Evolutionary conservation across 2,888 invertebrate species (phyloP).

Genomic region (Orthosia gothica): DNA sequence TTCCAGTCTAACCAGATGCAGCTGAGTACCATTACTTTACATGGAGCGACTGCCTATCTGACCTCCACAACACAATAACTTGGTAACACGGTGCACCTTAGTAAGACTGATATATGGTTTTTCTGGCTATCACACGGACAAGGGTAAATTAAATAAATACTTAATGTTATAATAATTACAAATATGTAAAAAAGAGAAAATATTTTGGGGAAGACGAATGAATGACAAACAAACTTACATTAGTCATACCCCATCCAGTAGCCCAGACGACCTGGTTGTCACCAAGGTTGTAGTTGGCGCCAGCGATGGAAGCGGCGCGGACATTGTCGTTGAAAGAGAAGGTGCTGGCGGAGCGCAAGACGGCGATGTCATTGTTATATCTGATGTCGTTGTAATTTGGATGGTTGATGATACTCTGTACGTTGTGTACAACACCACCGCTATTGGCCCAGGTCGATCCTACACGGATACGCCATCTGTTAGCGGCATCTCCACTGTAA

Average conservation of each 20-base stretch:
- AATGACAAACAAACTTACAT: too few relatives aligned
- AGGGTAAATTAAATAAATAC: too few relatives aligned
- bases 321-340: conserved; percentile 59
- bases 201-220: too few relatives aligned
- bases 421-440: conserved; percentile 72
- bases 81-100: too few relatives aligned
- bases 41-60: too few relatives aligned
- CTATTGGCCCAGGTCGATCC: conserved; percentile 77
- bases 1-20: too few relatives aligned
- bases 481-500: conserved; percentile 66
- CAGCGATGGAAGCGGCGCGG: conserved; percentile 67
- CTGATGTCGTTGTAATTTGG: conserved; percentile 71
- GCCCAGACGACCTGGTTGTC: conserved; percentile 76
- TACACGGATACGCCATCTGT: conserved; percentile 74
- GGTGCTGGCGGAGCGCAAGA: conserved; percentile 33
- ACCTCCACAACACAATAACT: too few relatives aligned
- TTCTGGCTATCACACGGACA: too few relatives aligned
- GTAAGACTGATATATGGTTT: too few relatives aligned
- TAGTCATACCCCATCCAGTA: conserved; percentile 76
- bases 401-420: conserved; percentile 70
- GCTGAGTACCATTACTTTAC: too few relatives aligned
- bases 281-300: conserved; percentile 70
- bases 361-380: conserved; percentile 25
- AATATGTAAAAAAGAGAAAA: too few relatives aligned
- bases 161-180: too few relatives aligned